Evolutionary conservation across 2,797 vertebrate species (phyloP).

Genomic region (Sebastes vulpes): DNA sequence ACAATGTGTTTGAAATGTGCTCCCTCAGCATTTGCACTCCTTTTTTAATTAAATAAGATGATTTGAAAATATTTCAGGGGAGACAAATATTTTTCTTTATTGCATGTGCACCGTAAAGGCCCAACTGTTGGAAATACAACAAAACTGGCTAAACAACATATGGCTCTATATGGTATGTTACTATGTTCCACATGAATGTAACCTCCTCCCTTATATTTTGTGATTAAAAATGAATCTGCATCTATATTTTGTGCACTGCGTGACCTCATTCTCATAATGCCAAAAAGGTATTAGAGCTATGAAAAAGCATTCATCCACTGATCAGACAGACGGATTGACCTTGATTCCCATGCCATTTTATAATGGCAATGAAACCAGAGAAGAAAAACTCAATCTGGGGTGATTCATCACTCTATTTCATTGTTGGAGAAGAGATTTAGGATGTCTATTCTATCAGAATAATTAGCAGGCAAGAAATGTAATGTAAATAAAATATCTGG

Average conservation of each 20-base stretch:
- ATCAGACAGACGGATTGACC: conserved; percentile 44
- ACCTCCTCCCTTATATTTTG: conserved; percentile 38
- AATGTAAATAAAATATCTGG: not conserved
- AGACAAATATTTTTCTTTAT: conserved; percentile 31
- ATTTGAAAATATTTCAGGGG: conserved; percentile 12
- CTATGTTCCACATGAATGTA: conserved; percentile 58
- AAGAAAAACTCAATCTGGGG: not conserved
- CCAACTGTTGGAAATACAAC: conserved; percentile 8
- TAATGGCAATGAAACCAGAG: not conserved
- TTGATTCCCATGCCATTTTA: conserved; percentile 23
- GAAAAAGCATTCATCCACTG: conserved; percentile 21
- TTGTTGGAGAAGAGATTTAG: not conserved
- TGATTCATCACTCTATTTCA: not conserved
- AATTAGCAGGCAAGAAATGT: not conserved
- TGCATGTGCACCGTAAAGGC: conserved; percentile 54
- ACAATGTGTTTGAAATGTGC: conserved; percentile 29
- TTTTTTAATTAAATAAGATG: conserved; percentile 12
- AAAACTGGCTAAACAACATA: conserved; percentile 25
- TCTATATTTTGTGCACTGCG: not conserved
- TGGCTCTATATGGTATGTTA: conserved; percentile 27
- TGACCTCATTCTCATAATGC: conserved; percentile 35
- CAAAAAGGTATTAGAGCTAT: conserved; percentile 12
- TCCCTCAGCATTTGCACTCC: conserved; percentile 33
- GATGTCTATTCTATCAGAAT: not conserved
- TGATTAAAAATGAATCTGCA: conserved; percentile 55